Evolutionary conservation across 2,797 vertebrate species (phyloP).

Genomic region (Notamacropus eugenii): DNA sequence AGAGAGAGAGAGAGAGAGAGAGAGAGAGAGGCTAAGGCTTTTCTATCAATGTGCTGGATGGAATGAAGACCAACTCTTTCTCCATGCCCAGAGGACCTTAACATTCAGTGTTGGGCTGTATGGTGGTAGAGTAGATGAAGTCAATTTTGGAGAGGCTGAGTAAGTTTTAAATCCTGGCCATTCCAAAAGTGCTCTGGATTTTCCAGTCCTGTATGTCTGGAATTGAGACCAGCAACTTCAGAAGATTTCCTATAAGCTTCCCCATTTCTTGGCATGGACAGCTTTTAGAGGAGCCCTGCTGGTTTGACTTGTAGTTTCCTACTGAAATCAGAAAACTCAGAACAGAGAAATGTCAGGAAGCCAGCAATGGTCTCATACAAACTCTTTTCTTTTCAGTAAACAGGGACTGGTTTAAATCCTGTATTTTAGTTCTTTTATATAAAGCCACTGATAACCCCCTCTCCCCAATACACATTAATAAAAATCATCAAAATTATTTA

Average conservation of each 20-base stretch:
- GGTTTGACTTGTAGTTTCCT: background rate
- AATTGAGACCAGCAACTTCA: slow-evolving; percentile 32
- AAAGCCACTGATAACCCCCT: background rate
- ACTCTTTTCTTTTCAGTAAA: background rate
- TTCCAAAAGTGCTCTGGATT: background rate
- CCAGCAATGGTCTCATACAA: background rate
- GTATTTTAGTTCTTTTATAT: background rate
- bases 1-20: too few species aligned
- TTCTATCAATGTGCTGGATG: background rate
- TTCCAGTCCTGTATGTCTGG: slow-evolving; percentile 25
- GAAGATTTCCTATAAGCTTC: slow-evolving; percentile 36
- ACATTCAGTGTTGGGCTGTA: background rate
- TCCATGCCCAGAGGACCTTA: background rate
- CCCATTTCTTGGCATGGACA: slow-evolving; percentile 36
- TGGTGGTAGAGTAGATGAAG: background rate
- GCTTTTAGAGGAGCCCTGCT: slow-evolving; percentile 12
- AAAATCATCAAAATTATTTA: background rate
- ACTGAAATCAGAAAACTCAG: background rate
- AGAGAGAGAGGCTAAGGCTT: background rate
- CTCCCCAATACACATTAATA: background rate
- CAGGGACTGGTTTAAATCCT: background rate
- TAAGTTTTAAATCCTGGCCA: background rate
- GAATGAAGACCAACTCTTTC: background rate
- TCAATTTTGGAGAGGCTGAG: background rate
- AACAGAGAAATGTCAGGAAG: background rate